Conservation (phyloP, 2,888 invertebrate genomes). For the Cerastis leucographa region DNA sequence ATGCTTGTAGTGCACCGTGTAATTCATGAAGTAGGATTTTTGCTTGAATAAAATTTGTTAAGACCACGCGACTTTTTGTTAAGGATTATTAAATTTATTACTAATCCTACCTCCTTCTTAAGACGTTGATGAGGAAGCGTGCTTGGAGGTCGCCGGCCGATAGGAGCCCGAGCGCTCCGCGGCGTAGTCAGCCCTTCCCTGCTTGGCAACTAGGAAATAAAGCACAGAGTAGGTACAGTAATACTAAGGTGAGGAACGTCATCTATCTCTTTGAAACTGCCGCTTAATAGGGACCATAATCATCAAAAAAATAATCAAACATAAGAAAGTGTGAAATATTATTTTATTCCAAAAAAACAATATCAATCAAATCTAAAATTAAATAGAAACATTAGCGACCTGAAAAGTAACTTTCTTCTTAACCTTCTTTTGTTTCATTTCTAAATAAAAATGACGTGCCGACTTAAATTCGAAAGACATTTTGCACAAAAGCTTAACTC, state of each 20-base stretch:
- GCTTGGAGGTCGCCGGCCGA: constrained; percentile 81
- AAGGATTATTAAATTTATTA: background rate
- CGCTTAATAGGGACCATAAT: background rate
- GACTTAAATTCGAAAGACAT: constrained; percentile 85
- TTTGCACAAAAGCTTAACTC: constrained; percentile 69
- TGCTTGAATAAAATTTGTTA: background rate
- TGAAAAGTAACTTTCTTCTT: constrained; percentile 87
- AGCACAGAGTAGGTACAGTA: background rate
- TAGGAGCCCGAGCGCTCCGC: constrained; percentile 87
- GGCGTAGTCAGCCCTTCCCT: constrained; percentile 87
- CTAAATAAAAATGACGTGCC: constrained; percentile 80
- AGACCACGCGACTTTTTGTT: background rate
- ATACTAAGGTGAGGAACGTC: background rate
- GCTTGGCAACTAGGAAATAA: constrained; percentile 81
- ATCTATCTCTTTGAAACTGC: background rate
- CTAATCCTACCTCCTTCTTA: constrained; percentile 82
- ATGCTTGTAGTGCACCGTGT: background rate
- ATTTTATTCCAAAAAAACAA: background rate
- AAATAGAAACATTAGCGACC: constrained; percentile 65
- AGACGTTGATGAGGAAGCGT: constrained; percentile 88
- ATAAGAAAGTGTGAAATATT: background rate
- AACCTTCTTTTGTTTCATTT: constrained; percentile 83
- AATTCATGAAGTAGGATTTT: background rate
- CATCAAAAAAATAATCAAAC: background rate
- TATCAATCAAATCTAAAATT: background rate